Conservation (phyloP, 2,797 vertebrate genomes). For the Chrysocyon brachyurus region DNA sequence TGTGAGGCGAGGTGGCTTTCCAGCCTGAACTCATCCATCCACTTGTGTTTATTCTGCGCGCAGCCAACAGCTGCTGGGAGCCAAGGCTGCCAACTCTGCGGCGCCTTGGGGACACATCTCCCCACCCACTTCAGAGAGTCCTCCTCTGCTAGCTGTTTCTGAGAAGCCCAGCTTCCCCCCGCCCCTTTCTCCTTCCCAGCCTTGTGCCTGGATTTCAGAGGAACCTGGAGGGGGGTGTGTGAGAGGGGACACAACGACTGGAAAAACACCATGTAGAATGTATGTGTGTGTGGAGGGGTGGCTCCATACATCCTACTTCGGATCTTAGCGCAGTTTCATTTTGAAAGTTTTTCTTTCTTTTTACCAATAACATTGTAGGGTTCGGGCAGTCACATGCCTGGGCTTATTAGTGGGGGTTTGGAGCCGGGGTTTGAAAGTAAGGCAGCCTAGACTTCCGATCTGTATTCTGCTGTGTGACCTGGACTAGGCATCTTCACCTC, state of each 20-base stretch:
- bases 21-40: neutral
- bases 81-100: neutral
- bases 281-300: accelerated
- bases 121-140: neutral
- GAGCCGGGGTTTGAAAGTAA: neutral
- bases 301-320: neutral
- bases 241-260: neutral
- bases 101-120: neutral
- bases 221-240: neutral
- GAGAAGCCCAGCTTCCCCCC: neutral
- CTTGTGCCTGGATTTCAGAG: conserved; percentile 12
- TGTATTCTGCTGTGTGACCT: conserved; percentile 8
- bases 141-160: conserved; percentile 7
- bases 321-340: neutral
- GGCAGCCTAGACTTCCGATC: neutral
- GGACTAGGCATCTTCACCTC: neutral
- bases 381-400: accelerated
- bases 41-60: neutral
- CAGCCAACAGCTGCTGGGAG: conserved; percentile 49
- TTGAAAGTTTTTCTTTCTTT: neutral
- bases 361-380: neutral
- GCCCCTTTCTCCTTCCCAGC: neutral
- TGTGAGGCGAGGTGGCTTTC: neutral
- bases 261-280: neutral
- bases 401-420: neutral